These are phyloP conservation scores for Ellobium chinense DNA, from an alignment of 2,888 invertebrate genomes.

Conservation along the genomic window DNA sequence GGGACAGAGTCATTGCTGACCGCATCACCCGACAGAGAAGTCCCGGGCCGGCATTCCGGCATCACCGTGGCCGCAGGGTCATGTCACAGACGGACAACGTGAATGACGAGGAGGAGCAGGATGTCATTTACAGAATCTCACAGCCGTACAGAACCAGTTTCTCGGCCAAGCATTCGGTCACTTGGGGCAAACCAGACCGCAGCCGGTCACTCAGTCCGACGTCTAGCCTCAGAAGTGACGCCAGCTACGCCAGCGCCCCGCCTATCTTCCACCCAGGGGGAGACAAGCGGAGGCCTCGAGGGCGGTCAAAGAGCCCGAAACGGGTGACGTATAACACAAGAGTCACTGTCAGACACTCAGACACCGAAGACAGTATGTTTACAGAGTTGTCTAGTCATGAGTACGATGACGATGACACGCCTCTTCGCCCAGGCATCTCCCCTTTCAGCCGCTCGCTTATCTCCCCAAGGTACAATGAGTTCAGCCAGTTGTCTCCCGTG, in stretches of 20 bases:
- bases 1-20: slow-evolving; percentile 58
- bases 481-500: slow-evolving; percentile 30
- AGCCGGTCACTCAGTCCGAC: slow-evolving; percentile 67
- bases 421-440: slow-evolving; percentile 12
- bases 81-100: background rate
- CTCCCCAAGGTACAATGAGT: slow-evolving; percentile 43
- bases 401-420: slow-evolving; percentile 47
- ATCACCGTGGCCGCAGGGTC: slow-evolving; percentile 25
- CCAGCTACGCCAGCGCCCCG: slow-evolving; percentile 50
- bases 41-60: slow-evolving; percentile 52
- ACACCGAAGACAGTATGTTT: slow-evolving; percentile 56
- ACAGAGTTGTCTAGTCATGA: slow-evolving; percentile 62
- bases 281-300: slow-evolving; percentile 27
- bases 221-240: slow-evolving; percentile 61
- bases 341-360: slow-evolving; percentile 69
- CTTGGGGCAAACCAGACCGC: slow-evolving; percentile 58
- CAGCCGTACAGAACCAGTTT: slow-evolving; percentile 76
- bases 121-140: slow-evolving; percentile 60
- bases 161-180: slow-evolving; percentile 70
- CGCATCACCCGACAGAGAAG: slow-evolving; percentile 65
- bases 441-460: slow-evolving; percentile 33
- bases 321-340: slow-evolving; percentile 70
- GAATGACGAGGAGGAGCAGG: slow-evolving; percentile 39
- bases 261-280: background rate
- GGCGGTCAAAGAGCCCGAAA: slow-evolving; percentile 67